Base-by-base conservation (phyloP, 1,140 invertebrate genomes). In the Papilio aristodemus region DNA sequence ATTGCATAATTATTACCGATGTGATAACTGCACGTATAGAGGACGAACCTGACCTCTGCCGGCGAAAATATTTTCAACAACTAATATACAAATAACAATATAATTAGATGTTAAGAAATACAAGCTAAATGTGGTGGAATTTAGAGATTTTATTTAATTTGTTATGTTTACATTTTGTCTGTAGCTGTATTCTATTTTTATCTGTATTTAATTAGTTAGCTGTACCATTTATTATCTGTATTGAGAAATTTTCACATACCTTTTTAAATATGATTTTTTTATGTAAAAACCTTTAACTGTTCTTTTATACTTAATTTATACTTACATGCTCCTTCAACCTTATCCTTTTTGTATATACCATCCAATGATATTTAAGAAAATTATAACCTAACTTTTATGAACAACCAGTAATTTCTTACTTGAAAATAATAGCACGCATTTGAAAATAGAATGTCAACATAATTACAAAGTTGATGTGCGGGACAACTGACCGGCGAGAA, bases 1-100 rank as follows among this genome's bases (percentile, higher is more conserved):
- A 85, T 86, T 85, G 82, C 85, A 79, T 86, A 85, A 85, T 84
- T 75, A 72, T 71, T 71, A 64, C 58, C 67, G 60, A 78, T 59
- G 80, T 75, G 74, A 75, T 77, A 79, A 80, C 54, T 58, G n/a
- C 10, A 32, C 39, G 17, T 38, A 39, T 37, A 17, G 46, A 0
- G 6, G 14, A 32, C 27, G 27, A 32, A 32, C 27, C 27, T 32
- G 27, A 32, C 27, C 6, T 2, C 27, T 6, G 6, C 27, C 27
- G 27, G 27, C 27, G 19, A 4, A 39, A 17, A 17, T 46, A 50
- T 50, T 19, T 54, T 4, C 11, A 54, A 25, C 46, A 22, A 22
- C 19, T 1, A 54, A 19, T 54, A 10, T 7, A 43, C n/a, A 14
- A 32, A 32, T 32, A 32, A 8, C 17, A n/a, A n/a, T n/a, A n/a